Base-by-base conservation (phyloP, 1,140 invertebrate species). In the Belonocnema kinseyi region DNA sequence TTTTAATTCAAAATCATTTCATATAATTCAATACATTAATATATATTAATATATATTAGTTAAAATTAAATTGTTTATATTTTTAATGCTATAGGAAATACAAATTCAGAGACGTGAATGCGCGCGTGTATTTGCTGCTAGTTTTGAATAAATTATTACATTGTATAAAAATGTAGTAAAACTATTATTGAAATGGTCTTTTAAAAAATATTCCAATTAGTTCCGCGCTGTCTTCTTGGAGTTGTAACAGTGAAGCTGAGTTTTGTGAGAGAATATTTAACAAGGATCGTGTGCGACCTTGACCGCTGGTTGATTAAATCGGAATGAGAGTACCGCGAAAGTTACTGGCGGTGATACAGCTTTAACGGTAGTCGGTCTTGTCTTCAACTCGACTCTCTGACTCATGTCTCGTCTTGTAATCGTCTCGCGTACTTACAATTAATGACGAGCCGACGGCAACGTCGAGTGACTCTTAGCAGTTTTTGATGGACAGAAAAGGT, bases 291-390 rank as follows among this genome's bases (percentile, higher is more conserved):
- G 73, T 81, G 75, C 77, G 80, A 77, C 77, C 77, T 77, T 77
- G 75, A 66, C 61, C 46, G 21, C 46, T 66, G 58, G 61, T 66
- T 66, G 61, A 66, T 66, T 66, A 46, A 66, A 66, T 66, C 61
- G 61, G 26, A 66, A 66, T 66, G 61, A n/a, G 61, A 66, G 61
- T 66, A 66, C 26, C 26, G 58, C 53, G 26, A 75, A 75, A 74
- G 73, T 50, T 74, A 50, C 53, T 58, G 13, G 40, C 61, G 33
- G 40, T 51, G 50, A 14, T 50, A 40, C 61, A 71, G 61, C 77
- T 71, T 79, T 82, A 82, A 82, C 80, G 81, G 81, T 82, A 82
- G 81, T 82, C 77, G 77, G 73, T 75, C 77, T 80, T 80, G 77
- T 78, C 78, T 74, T 76, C 50, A 56, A 70, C 74, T 78, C 76